These are phyloP conservation scores for Bungarus multicinctus DNA, from an alignment of 2,113 vertebrate species.

Conservation along the genomic window DNA sequence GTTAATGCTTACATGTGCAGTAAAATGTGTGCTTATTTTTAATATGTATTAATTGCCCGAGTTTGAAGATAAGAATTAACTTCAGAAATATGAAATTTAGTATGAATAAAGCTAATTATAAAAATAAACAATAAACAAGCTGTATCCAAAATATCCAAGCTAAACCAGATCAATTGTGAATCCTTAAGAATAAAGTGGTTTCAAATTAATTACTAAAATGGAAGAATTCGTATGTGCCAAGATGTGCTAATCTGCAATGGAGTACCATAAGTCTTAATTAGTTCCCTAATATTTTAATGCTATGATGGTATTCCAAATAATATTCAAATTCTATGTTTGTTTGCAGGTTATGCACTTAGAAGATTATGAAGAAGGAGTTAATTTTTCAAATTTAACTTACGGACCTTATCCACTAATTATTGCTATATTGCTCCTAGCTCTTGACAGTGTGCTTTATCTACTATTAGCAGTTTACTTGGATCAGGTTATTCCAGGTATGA, in stretches of 20 bases:
- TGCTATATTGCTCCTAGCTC: conserved; percentile 77
- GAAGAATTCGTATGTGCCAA: too few species aligned
- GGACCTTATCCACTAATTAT: conserved; percentile 89
- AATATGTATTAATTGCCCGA: background rate
- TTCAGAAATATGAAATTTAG: background rate
- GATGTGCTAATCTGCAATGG: background rate
- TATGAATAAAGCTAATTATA: background rate
- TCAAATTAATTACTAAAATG: background rate
- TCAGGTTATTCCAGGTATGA: conserved; percentile 92
- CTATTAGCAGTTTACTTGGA: conserved; percentile 91
- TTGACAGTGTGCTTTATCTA: conserved; percentile 91
- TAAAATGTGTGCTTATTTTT: background rate
- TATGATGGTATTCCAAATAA: accelerated
- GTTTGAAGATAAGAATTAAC: background rate
- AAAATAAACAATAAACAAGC: background rate
- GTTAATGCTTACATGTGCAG: background rate
- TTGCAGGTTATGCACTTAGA: conserved; percentile 93
- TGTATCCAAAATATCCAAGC: background rate
- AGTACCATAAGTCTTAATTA: background rate
- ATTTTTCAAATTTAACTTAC: conserved; percentile 78
- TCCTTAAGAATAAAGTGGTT: background rate
- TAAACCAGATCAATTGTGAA: background rate
- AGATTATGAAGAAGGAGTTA: conserved; percentile 86
- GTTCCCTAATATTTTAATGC: background rate
- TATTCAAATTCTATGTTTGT: background rate